Evolutionary conservation across 2,113 vertebrate species (phyloP).

Genomic region (Dicrurus megarhynchus): DNA sequence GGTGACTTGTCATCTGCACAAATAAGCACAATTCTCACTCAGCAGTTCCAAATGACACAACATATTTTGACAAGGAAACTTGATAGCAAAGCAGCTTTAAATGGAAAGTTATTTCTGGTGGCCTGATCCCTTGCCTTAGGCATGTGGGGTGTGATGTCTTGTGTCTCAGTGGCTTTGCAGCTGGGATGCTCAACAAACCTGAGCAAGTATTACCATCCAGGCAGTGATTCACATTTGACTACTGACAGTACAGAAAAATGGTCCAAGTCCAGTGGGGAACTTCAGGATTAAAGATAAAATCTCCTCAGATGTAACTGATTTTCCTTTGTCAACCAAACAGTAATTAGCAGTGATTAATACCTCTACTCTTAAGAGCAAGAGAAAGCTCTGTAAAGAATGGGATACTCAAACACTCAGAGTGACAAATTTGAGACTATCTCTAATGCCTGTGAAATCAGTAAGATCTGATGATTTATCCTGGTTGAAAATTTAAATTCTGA

Average conservation of each 20-base stretch:
- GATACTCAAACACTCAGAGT: neutral
- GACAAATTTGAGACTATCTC: neutral
- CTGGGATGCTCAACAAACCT: neutral
- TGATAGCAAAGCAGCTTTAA: neutral
- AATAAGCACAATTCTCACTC: neutral
- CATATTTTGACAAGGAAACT: neutral
- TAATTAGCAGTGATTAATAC: neutral
- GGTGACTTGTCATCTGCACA: neutral
- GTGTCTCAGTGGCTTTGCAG: neutral
- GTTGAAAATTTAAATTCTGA: neutral
- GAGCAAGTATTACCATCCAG: neutral
- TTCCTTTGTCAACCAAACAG: neutral
- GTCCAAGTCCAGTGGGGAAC: neutral
- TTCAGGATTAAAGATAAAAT: neutral
- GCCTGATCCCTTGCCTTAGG: neutral
- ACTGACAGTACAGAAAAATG: neutral
- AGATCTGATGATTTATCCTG: neutral
- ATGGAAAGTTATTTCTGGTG: neutral
- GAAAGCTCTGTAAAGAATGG: neutral
- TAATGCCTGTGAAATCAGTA: neutral
- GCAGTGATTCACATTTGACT: neutral
- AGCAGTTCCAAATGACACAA: neutral
- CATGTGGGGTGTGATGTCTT: neutral
- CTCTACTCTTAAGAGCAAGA: neutral
- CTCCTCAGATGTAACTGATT: neutral